Evolutionary conservation across 2,888 invertebrate genomes (phyloP), one percentile per base, ranked within the genome.

Genomic region (Dromius quadrimaculatus): DNA sequence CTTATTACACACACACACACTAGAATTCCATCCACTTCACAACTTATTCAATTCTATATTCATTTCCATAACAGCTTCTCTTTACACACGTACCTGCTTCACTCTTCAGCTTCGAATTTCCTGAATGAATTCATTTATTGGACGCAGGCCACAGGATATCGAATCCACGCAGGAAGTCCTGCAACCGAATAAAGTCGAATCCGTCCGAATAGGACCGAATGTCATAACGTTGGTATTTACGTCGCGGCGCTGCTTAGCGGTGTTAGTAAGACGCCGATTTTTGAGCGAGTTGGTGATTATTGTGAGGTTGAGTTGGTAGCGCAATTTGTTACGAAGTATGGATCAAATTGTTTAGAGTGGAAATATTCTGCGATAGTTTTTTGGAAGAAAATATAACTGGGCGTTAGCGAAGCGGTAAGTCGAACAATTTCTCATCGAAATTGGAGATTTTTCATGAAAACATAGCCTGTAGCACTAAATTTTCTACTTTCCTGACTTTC

Each of bases 41-140:
- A 23, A 11, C 13, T 54, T 54, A 54, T 54, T 54, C 23, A 54
- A 54, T 54, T 36, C 20, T 20, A 47, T 47, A 20, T 59, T 59
- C 59, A 59, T 59, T 59, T 59, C 59, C 59, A 59, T 59, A 59
- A 19, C 34, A 47, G 19, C 20, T 9, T 19, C 47, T 22, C 22
- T 47, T 59, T 59, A 32, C 59, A 59, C 34, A 9, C 20, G 20
- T 59, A 34, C 36, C 59, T 36, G 20, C 22, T 11, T 20, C 20
- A 32, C 54, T 54, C 34, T 62, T 62, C 62, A 62, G 15, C 62
- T 54, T 61, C 34, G 38, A 61, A 64, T 47, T 50, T 47, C 64
- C 47, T 57, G 59, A 68, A 68, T 68, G 59, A 68, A 68, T 59
- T 68, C 59, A 34, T 68, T 59, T 59, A 68, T 68, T 32, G 68